Evolutionary conservation across 2,888 invertebrate species (phyloP), one percentile per base, ranked within the genome.

Genomic region (Synanthedon andrenaeformis): DNA sequence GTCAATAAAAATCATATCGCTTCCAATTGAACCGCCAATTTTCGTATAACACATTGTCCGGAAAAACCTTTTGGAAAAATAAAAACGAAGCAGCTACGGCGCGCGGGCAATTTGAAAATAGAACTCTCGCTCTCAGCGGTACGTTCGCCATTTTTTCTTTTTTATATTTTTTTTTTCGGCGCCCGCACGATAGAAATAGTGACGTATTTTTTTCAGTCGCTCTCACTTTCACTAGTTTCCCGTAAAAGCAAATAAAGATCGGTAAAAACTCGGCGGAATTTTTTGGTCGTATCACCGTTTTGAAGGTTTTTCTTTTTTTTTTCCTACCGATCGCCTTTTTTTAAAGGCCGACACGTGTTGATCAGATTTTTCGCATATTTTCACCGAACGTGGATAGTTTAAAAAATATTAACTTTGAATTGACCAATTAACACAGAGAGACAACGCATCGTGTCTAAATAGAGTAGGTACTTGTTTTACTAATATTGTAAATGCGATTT

Each of bases 201-300:
- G 85, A 80, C 79, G 81, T 76, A 75, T 80, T 83, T 82, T 78
- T 79, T 74, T 65, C 69, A 66, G 59, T 69, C 70, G 76, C 82
- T 82, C 73, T 82, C 85, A 67, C 72, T 86, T 79, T 86, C 76
- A 69, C 64, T 77, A 74, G 79, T 78, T 71, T 78, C 76, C 78
- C 79, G 79, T 76, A 76, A 83, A 81, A 76, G 79, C 82, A 81
- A 85, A 86, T 82, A 84, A 82, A 83, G 77, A 83, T 82, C 67
- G 75, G 75, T 72, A 77, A 82, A 82, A 79, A 73, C 65, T 72
- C 74, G 70, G 72, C 70, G 66, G 74, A 69, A 68, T 77, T 81
- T 82, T 79, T 77, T 68, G 64, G 49, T n/a, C 45, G 35, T 10
- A 35, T 10, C 10, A n/a, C 45, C 4, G 45, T 14, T 45, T 45